Conservation (phyloP, 2,113 vertebrate species). For the Leucosticte australis region DNA sequence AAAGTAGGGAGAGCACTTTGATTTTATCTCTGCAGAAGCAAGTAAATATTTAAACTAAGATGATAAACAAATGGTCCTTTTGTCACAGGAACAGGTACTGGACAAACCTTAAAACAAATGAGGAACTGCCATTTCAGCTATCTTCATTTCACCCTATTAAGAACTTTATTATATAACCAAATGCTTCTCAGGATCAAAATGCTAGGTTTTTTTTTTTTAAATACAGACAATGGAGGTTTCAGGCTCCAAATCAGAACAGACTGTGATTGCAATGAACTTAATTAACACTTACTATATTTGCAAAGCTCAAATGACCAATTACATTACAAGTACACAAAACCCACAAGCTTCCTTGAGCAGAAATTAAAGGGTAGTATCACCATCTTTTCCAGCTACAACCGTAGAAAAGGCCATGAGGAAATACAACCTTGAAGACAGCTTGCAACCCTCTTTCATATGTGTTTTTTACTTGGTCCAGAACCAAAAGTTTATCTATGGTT, state of each 20-base stretch:
- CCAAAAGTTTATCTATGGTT: not conserved
- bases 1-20: not conserved
- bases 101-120: not conserved
- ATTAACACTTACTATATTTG: not conserved
- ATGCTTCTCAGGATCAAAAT: not conserved
- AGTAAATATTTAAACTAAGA: not conserved
- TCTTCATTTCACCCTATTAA: not conserved
- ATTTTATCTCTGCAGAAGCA: not conserved
- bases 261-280: not conserved
- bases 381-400: not conserved
- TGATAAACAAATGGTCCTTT: not conserved
- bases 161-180: not conserved
- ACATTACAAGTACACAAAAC: not conserved
- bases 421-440: not conserved
- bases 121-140: not conserved
- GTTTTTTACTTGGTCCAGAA: not conserved
- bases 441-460: not conserved
- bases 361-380: not conserved
- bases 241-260: not conserved
- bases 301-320: not conserved
- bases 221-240: not conserved
- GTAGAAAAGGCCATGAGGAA: not conserved
- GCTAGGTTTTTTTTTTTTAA: not conserved
- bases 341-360: not conserved
- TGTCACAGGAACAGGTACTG: not conserved